phyloP scores from a whole-genome alignment of 2,113 vertebrate genomes.

The Hypocryptadius cinnamomeus region DNA sequence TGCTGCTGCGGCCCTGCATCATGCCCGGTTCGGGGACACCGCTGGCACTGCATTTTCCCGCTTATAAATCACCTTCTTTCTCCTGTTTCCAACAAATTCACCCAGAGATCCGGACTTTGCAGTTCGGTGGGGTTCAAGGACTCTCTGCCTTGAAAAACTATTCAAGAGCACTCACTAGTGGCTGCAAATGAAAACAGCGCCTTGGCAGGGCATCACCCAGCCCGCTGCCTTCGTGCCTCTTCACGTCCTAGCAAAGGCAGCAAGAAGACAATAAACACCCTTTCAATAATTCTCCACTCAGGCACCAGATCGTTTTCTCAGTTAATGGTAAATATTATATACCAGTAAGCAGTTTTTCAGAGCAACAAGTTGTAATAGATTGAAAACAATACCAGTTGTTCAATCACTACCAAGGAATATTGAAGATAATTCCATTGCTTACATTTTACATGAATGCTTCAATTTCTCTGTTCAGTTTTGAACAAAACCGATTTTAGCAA shows the following conservation, averaged over 20 bases:
- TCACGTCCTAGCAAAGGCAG: not conserved
- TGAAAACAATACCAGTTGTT: conserved; percentile 47
- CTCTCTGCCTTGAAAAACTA: conserved; percentile 71
- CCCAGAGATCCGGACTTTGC: conserved; percentile 34
- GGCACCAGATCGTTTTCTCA: conserved; percentile 35
- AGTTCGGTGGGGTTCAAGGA: conserved; percentile 23
- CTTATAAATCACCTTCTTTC: conserved; percentile 57
- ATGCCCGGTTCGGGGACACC: not conserved
- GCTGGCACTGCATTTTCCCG: not conserved
- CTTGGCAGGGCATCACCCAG: not conserved
- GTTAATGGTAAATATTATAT: conserved; percentile 53
- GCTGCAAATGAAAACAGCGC: conserved; percentile 73
- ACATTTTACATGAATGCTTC: conserved; percentile 43
- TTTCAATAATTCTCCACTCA: conserved; percentile 47
- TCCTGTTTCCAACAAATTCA: conserved; percentile 52
- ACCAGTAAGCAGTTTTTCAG: conserved; percentile 64
- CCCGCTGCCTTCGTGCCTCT: not conserved
- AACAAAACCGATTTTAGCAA: conserved; percentile 42
- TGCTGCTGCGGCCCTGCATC: not conserved
- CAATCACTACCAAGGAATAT: conserved; percentile 27
- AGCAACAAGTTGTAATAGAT: conserved; percentile 62
- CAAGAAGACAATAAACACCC: not conserved
- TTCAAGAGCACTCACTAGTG: conserved; percentile 92
- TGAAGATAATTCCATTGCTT: conserved; percentile 52
- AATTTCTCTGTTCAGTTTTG: conserved; percentile 50